Evolutionary conservation across 2,888 invertebrate genomes (phyloP).

Genomic region (Apamea sordens): DNA sequence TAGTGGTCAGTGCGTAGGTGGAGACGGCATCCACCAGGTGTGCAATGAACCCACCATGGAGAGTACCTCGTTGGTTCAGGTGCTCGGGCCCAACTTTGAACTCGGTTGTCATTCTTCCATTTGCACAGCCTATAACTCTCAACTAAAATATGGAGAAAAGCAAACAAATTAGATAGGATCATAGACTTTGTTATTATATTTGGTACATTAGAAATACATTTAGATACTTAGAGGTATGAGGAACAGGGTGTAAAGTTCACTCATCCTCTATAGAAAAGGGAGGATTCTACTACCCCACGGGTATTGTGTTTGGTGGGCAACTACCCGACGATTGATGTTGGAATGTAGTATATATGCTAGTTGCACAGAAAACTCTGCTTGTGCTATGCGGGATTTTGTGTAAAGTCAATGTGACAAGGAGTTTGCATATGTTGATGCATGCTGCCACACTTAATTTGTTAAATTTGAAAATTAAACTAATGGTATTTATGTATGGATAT

Average conservation of each 20-base stretch:
- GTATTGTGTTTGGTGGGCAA: too few relatives aligned
- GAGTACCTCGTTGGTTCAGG: slow-evolving; percentile 92
- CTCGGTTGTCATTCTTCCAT: slow-evolving; percentile 94
- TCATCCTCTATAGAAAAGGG: too few relatives aligned
- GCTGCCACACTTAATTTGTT: not conserved
- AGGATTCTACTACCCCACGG: too few relatives aligned
- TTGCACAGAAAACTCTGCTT: too few relatives aligned
- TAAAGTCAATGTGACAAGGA: too few relatives aligned
- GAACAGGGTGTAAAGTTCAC: too few relatives aligned
- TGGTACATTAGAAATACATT: not conserved
- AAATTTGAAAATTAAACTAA: not conserved
- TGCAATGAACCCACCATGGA: slow-evolving; percentile 97
- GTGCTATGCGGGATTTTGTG: too few relatives aligned
- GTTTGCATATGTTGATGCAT: not conserved
- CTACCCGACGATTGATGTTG: too few relatives aligned
- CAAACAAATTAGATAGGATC: slow-evolving; percentile 5
- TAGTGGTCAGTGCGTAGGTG: slow-evolving; percentile 94
- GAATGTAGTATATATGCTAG: too few relatives aligned
- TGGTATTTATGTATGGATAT: too few relatives aligned
- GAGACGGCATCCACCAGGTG: slow-evolving; percentile 94
- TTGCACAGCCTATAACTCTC: slow-evolving; percentile 89
- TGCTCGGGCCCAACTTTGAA: slow-evolving; percentile 94
- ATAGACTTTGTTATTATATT: not conserved
- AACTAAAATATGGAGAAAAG: slow-evolving; percentile 72
- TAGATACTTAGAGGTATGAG: not conserved